Percentiles rank a stretch among this genome's conserved stretches.
These are phyloP conservation scores for Labeo catla DNA, from an alignment of 2,113 vertebrate species.

Conservation along the genomic window DNA sequence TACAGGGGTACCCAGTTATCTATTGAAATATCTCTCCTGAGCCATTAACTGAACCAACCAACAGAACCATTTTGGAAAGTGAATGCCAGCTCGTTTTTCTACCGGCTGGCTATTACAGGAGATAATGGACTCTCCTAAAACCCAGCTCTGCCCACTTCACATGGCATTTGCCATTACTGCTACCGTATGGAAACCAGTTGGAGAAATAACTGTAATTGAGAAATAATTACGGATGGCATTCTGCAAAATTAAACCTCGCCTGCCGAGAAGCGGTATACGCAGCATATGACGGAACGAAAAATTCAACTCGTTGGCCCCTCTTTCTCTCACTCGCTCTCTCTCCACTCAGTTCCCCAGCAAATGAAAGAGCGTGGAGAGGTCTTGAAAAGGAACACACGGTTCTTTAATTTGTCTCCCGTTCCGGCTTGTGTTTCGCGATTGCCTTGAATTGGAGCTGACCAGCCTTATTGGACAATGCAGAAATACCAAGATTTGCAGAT, in stretches of 20 bases:
- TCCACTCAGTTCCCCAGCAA: neutral
- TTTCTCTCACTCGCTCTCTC: neutral
- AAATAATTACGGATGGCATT: constrained; percentile 46
- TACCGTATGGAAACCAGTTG: neutral
- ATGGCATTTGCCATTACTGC: constrained; percentile 38
- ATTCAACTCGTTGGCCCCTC: constrained; percentile 28
- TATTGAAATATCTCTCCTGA: constrained; percentile 24
- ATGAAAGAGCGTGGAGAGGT: constrained; percentile 15
- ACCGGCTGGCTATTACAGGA: constrained; percentile 29
- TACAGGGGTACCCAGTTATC: constrained; percentile 8
- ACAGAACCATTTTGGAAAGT: constrained; percentile 25
- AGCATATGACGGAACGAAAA: constrained; percentile 27
- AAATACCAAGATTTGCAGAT: constrained; percentile 23
- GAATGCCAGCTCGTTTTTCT: constrained; percentile 39
- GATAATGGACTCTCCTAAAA: constrained; percentile 41
- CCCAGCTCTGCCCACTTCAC: constrained; percentile 31
- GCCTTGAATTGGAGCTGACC: neutral
- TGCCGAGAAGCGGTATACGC: constrained; percentile 25
- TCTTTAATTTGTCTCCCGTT: constrained; percentile 26
- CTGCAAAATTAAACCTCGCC: constrained; percentile 34
- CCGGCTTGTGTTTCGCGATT: neutral
- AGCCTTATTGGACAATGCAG: neutral
- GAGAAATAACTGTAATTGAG: constrained; percentile 48
- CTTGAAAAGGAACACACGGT: constrained; percentile 40
- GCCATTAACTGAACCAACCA: constrained; percentile 37